Evolutionary conservation across 2,888 invertebrate species (phyloP), one percentile per base, ranked within the genome.

Genomic region (Anticlea derivata): DNA sequence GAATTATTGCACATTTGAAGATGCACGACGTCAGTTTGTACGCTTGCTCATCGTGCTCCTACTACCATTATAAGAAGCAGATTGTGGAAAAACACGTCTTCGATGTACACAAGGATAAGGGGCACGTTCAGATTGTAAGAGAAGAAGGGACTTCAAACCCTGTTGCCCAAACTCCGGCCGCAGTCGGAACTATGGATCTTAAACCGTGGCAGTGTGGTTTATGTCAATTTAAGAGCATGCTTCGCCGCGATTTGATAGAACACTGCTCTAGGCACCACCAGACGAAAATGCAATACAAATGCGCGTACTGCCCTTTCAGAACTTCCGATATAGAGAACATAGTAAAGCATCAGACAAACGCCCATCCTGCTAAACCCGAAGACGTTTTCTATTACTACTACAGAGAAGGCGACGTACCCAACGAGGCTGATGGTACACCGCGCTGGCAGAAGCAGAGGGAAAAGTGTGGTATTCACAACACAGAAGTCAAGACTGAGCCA

Each of bases 21-120:
- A 92, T 95, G 83, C 97, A 97, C 80, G 95, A 95, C 58, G 83
- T 90, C 4, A 91, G 92, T 50, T 80, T 97, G 24, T 96, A 93
- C 78, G 94, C 94, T 62, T 97, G 96, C 78, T 92, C 93, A 0
- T 82, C 89, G 53, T 97, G 97, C 69, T 72, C 86, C 24, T 94
- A 93, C 73, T 91, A 94, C 60, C 94, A 95, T 74, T 92, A 93
- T 69, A 92, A 92, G 60, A 92, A 87, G 30, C 84, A 91, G 35
- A 80, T 92, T 5, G 89, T 96, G 1, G 95, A 96, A 53, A 50
- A 41, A 10, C 61, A 61, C 13, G 13, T 49, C 0, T 55, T 75
- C 0, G 94, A 94, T 0, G 86, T 86, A 12, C 96, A 96, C 69
- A 92, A 92, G 13, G 83, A 83, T 7, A 43, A 39, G 12, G 48